Evolutionary conservation across 2,797 vertebrate genomes (phyloP).

Genomic region (Cirrhinus mrigala): DNA sequence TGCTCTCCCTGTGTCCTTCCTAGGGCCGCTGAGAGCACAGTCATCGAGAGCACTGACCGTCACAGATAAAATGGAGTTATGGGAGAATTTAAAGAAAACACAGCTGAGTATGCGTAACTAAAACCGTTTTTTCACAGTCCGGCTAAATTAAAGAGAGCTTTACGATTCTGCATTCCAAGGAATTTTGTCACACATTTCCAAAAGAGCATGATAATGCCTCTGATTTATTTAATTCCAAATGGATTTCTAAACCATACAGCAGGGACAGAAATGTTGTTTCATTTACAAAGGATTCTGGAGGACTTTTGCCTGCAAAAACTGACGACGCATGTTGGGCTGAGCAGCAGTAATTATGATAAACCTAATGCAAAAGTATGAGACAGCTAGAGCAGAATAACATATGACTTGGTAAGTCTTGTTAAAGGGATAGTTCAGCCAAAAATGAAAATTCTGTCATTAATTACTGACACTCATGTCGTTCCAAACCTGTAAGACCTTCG

Average conservation of each 20-base stretch:
- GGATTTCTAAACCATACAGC: neutral
- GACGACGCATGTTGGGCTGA: neutral
- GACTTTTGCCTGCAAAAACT: neutral
- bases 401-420: neutral
- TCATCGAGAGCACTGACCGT: slow-evolving; percentile 29
- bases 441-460: no score
- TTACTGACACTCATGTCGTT: no score
- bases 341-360: neutral
- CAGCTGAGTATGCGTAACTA: slow-evolving; percentile 13
- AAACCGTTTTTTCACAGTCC: slow-evolving; percentile 26
- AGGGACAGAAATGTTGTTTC: neutral
- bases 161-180: neutral
- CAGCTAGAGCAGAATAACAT: neutral
- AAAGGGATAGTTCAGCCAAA: no score
- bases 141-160: slow-evolving; percentile 9
- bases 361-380: neutral
- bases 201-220: neutral
- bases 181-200: neutral
- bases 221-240: neutral
- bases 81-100: slow-evolving; percentile 45
- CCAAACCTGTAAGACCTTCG: no score
- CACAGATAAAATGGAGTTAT: slow-evolving; percentile 41
- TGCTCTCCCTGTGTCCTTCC: slow-evolving; percentile 24
- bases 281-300: neutral
- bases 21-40: slow-evolving; percentile 30